These are phyloP conservation scores for Cerastoderma edule DNA, from an alignment of 2,888 invertebrate species.

Conservation along the genomic window DNA sequence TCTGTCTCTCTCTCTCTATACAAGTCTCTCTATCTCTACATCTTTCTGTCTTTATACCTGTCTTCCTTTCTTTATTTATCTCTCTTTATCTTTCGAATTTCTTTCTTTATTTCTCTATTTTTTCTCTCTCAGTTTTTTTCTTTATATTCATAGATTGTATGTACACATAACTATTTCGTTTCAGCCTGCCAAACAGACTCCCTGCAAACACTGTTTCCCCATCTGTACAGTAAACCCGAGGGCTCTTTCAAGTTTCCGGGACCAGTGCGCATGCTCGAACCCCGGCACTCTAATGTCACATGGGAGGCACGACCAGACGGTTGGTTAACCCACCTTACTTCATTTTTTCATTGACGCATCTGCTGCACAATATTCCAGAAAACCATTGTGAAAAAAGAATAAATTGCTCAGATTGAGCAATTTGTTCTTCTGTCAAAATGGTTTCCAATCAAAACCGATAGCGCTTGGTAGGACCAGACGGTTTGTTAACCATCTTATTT, in stretches of 20 bases:
- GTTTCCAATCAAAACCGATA: no score
- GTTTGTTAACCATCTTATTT: no score
- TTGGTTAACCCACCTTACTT: no score
- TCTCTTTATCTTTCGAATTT: background rate
- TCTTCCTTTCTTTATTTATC: background rate
- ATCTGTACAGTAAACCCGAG: conserved; percentile 4
- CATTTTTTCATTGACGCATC: no score
- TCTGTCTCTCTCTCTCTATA: background rate
- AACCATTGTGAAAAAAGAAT: no score
- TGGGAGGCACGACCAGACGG: conserved; percentile 8
- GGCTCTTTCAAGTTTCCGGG: background rate
- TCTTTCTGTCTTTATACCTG: background rate
- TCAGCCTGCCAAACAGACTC: background rate
- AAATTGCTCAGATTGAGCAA: no score
- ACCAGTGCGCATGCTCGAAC: background rate
- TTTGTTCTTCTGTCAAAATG: no score
- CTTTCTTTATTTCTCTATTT: background rate
- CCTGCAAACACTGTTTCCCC: conserved; percentile 12
- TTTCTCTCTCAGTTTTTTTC: background rate
- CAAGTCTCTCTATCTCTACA: background rate
- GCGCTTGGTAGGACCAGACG: no score
- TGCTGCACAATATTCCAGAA: no score
- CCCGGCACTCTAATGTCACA: conserved; percentile 1
- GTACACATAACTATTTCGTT: no score
- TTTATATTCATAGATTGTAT: no score